These are phyloP conservation scores for Wasmannia auropunctata DNA, from an alignment of 1,140 invertebrate species.

Conservation along the genomic window DNA sequence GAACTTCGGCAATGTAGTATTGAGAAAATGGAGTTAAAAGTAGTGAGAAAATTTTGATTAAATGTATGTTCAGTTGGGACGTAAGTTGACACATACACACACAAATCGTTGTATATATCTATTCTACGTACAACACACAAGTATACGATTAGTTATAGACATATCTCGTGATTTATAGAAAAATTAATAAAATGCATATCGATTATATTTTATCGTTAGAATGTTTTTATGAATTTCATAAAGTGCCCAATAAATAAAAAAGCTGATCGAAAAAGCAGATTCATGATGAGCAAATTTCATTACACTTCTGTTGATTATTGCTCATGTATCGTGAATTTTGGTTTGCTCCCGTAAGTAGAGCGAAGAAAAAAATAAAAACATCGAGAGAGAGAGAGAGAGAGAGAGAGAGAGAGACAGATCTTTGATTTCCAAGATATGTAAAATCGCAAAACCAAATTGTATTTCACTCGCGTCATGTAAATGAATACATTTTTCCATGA, in stretches of 20 bases:
- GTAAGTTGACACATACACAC: not conserved
- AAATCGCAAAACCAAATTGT: not conserved
- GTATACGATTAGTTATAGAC: constrained; percentile 9
- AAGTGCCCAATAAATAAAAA: not conserved
- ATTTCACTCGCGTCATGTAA: not conserved
- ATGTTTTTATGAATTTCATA: not conserved
- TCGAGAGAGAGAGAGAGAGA: no score
- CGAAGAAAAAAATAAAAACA: not conserved
- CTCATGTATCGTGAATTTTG: not conserved
- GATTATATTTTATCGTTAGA: not conserved
- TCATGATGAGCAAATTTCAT: not conserved
- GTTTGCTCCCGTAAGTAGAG: not conserved
- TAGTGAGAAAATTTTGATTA: not conserved
- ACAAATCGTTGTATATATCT: not conserved
- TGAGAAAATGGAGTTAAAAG: not conserved
- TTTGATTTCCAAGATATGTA: not conserved
- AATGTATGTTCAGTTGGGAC: not conserved
- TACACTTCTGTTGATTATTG: not conserved
- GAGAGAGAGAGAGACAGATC: no score
- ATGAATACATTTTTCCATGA: not conserved
- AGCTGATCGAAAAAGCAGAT: not conserved
- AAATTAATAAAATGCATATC: constrained; percentile 7
- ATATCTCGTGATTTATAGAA: constrained; percentile 15
- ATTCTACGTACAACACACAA: not conserved
- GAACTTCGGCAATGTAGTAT: not conserved